Evolutionary conservation across 64 coral and sea anemone genomes (phyloP).

Genomic region (Montipora capricornis): DNA sequence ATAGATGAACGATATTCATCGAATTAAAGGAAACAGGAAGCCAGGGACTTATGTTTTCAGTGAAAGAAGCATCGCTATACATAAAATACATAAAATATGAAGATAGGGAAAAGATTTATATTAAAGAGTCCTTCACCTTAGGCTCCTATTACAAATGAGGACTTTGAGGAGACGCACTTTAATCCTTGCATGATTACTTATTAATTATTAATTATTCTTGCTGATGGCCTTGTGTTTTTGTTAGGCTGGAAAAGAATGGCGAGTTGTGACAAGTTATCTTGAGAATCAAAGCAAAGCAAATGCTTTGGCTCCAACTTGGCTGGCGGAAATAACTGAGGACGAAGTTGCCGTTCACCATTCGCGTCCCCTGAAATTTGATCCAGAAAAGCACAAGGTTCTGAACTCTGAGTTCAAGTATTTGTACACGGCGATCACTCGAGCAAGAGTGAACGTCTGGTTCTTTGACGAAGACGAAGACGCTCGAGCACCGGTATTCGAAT

Average conservation of each 20-base stretch:
- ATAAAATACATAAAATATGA: no score
- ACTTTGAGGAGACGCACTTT: no score
- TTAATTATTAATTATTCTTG: background rate
- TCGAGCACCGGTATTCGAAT: conserved; percentile 35
- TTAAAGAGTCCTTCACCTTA: no score
- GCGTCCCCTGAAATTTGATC: conserved; percentile 72
- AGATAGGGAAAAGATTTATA: no score
- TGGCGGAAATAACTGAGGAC: conserved; percentile 26
- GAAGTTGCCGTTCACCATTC: background rate
- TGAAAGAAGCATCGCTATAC: no score
- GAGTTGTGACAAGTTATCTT: no score
- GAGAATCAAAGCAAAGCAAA: background rate
- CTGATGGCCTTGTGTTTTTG: background rate
- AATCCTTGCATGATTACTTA: conserved; percentile 13
- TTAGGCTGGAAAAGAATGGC: conserved; percentile 59
- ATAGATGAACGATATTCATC: no score
- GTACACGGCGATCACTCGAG: no score
- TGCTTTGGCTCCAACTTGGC: background rate
- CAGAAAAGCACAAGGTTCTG: conserved; percentile 90
- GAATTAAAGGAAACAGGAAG: no score
- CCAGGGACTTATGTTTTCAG: no score
- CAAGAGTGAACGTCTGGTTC: conserved; percentile 70
- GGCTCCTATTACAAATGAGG: no score
- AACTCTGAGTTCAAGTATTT: conserved; percentile 96
- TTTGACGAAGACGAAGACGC: conserved; percentile 92